Conservation (phyloP, 2,113 vertebrate species). For the Colossoma macropomum region DNA sequence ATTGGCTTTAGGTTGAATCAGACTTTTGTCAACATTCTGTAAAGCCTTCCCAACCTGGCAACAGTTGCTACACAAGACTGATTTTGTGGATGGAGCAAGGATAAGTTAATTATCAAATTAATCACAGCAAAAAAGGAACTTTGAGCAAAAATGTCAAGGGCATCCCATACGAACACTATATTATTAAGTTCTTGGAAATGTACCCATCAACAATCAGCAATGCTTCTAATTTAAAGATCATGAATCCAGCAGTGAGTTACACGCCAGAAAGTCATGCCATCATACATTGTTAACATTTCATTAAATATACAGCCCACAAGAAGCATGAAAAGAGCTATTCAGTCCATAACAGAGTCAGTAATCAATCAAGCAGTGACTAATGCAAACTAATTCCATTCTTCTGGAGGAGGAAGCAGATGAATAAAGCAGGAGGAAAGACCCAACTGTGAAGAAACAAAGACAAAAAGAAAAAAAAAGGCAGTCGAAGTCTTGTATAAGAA, state of each 20-base stretch:
- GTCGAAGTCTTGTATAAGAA: not conserved
- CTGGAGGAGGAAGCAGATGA: not conserved
- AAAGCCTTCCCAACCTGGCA: too few relatives aligned
- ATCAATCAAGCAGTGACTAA: conserved; percentile 24
- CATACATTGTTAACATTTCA: conserved; percentile 16
- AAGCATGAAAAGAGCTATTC: not conserved
- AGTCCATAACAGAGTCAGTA: conserved; percentile 5
- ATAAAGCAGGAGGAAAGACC: conserved; percentile 10
- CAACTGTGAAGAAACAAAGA: not conserved
- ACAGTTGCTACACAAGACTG: too few relatives aligned
- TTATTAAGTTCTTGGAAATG: not conserved
- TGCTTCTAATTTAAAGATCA: not conserved
- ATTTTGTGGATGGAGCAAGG: too few relatives aligned
- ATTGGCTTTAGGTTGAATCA: too few relatives aligned
- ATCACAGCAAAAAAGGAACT: too few relatives aligned
- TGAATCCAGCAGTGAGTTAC: not conserved
- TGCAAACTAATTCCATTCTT: conserved; percentile 25
- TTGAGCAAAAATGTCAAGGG: too few relatives aligned
- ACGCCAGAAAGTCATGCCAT: not conserved
- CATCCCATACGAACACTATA: too few relatives aligned
- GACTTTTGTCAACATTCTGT: too few relatives aligned
- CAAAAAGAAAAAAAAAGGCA: not conserved
- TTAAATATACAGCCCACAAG: not conserved
- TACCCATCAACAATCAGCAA: not conserved
- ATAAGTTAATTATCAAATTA: too few relatives aligned